phyloP scores from a whole-genome alignment of 2,797 vertebrate genomes.

The Malurus splendens region DNA sequence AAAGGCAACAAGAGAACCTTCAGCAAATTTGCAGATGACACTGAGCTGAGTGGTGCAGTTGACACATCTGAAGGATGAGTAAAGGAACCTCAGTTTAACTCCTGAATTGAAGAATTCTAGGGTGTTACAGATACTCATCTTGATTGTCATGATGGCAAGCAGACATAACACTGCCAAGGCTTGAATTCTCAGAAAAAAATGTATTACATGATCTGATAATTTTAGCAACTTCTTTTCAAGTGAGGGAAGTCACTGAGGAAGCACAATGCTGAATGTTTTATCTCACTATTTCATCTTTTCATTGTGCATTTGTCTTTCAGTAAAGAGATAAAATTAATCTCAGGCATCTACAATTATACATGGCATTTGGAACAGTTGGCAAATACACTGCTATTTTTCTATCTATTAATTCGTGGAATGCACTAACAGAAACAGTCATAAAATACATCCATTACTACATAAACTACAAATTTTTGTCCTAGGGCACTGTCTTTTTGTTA shows the following conservation, averaged over 20 bases:
- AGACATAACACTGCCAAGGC: neutral
- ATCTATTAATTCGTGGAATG: neutral
- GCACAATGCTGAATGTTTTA: neutral
- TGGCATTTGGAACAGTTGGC: neutral
- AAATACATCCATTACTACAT: neutral
- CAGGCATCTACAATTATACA: rapidly evolving
- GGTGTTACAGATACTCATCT: neutral
- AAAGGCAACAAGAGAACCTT: neutral
- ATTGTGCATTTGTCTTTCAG: neutral
- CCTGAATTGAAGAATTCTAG: neutral
- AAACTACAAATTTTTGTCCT: neutral
- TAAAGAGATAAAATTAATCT: neutral
- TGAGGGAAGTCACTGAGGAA: neutral
- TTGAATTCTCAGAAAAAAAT: neutral
- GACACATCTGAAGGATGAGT: neutral
- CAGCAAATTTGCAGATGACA: neutral
- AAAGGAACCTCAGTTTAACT: neutral
- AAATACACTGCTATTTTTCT: neutral
- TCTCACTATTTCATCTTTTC: neutral
- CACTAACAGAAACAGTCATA: neutral
- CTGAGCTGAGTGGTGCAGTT: neutral
- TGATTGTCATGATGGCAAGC: neutral
- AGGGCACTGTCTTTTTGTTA: neutral
- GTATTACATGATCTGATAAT: neutral
- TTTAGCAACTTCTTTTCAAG: neutral